Base-by-base conservation (phyloP, 1,140 invertebrate genomes). In the Penaeus indicus region DNA sequence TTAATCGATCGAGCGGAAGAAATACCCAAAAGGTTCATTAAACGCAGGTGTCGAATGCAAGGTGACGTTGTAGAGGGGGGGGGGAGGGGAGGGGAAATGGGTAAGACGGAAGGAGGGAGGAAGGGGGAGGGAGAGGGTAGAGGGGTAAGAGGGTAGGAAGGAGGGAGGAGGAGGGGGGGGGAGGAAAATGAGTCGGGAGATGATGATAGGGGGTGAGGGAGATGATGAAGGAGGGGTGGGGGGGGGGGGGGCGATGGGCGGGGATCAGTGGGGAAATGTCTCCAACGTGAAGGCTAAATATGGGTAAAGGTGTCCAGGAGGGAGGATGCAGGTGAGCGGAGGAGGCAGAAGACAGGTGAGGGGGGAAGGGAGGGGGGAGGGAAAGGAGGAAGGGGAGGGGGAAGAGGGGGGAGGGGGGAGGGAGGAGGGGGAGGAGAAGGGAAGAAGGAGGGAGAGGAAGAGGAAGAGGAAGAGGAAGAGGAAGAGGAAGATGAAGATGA, bases 311-410 rank as follows among this genome's bases (percentile, higher is more conserved):
- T 54, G 54, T 54, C 54, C 54, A 54, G 47, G 75, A 78, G 75
- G 19, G 75, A 78, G 75, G 47, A 47, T 38, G 75, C 32, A 47
- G 47, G 75, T 38, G 75, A 78, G 75, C 32, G 75, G 47, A 38
- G 47, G 75, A 78, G 75, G 32, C 11, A 32, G n/a, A 32, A 32
- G n/a, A 27, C 21, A 38, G 32, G 32, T 10, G 19, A 32, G 25
- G 72, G 19, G 18, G 42, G 11, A 32, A 21, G 32, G 5, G 79
- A 5, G 7, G 80, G 21, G 60, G n/a, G n/a, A 8, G 4, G 18
- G 25, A 27, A 10, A 7, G 54, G 22, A 32, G 21, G 80, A 25
- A 16, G 22, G 27, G 21, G 18, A 27, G 42, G 54, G 18, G n/a
- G 22, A 19, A 19, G 54, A 8, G 3, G 63, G 19, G 19, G 82